Conservation (phyloP, 92 coral and sea anemone species). For the Epizoanthus illoricatus region DNA sequence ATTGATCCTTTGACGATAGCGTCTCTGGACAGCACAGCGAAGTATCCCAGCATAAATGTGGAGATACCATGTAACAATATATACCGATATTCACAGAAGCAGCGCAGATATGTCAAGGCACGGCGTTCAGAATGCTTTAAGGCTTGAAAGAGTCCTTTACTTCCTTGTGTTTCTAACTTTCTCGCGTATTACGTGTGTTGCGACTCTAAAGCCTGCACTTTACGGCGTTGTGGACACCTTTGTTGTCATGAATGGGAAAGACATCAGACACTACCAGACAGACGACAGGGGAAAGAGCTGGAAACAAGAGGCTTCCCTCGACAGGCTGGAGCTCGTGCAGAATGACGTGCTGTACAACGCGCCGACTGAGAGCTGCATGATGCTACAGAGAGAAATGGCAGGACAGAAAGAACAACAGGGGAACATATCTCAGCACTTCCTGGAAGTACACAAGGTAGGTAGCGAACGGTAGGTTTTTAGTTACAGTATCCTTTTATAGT, state of each 20-base stretch:
- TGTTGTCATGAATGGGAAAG: conserved; percentile 46
- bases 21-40: too few relatives aligned
- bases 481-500: too few relatives aligned
- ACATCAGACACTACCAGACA: conserved; percentile 26
- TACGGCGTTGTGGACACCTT: conserved; percentile 48
- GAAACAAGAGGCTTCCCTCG: conserved; percentile 40
- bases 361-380: conserved; percentile 53
- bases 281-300: conserved; percentile 49
- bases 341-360: conserved; percentile 52
- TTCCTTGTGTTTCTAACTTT: neutral
- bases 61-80: too few relatives aligned
- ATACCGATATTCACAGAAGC: too few relatives aligned
- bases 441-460: conserved; percentile 63
- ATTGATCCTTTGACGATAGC: too few relatives aligned
- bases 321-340: conserved; percentile 53
- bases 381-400: neutral
- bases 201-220: conserved; percentile 17
- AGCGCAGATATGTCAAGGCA: too few relatives aligned
- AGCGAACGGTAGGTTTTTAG: neutral
- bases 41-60: too few relatives aligned
- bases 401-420: neutral
- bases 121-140: too few relatives aligned
- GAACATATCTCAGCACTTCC: conserved; percentile 31
- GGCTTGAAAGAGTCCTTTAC: neutral
- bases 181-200: neutral